Evolutionary conservation across 2,797 vertebrate genomes (phyloP), one percentile per base, ranked within the genome.

Genomic region (Lateolabrax maculatus): DNA sequence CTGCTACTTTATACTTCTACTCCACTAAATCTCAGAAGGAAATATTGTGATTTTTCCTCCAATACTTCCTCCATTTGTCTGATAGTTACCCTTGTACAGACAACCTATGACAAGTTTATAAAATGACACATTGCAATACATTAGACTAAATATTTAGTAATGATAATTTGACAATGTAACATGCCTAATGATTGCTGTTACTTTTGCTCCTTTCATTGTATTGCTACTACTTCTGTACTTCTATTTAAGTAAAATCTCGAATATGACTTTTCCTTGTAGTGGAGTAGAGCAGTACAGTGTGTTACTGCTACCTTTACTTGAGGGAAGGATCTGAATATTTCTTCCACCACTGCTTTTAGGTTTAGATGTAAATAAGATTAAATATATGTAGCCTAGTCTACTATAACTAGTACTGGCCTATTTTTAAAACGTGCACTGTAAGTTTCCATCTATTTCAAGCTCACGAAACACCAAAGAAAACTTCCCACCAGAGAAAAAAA

Each of bases 401-500:
- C n/a, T n/a, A n/a, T n/a, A n/a, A 6, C 31, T 34, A 34, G 31
- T 4, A 34, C 3, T 34, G 31, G 31, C 3, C 31, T 34, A 34
- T 34, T 34, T 34, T 34, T 6, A 34, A 34, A 4, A n/a, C n/a
- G n/a, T n/a, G n/a, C n/a, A n/a, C n/a, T n/a, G n/a, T n/a, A n/a
- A n/a, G n/a, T n/a, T 34, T 34, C 31, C 31, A 39, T 53, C 9
- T 41, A 16, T 44, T 67, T 55, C 31, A 62, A 21, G 13, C 56
- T 53, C 25, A 15, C 41, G 34, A 5, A 12, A 18, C 29, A 18
- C 39, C 64, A 36, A 29, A 66, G 31, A 65, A 65, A 34, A 69
- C 71, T 84, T 85, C 74, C 79, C 79, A 85, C 48, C 60, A 75
- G 63, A 51, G 29, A 25, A 41, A 43, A 74, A 76, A 67, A 70